A percentile compares a stretch with the other conserved stretches of the same genome.
These are phyloP conservation scores for Dioctria rufipes DNA, from an alignment of 2,888 invertebrate genomes.

Conservation along the genomic window DNA sequence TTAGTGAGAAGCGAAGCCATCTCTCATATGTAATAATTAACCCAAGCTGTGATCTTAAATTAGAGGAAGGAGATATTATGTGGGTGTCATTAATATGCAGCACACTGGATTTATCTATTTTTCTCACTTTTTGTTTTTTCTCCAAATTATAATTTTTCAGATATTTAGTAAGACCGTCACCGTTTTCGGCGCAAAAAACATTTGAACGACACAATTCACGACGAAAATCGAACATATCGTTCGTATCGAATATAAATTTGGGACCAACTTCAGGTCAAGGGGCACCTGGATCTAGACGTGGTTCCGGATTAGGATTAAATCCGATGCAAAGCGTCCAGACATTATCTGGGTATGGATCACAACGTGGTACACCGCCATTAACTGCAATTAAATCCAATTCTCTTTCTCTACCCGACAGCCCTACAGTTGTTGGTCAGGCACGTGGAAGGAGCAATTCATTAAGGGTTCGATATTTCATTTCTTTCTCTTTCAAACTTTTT, in stretches of 20 bases:
- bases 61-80: constrained; percentile 97
- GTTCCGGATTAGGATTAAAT: constrained; percentile 78
- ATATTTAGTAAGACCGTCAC: constrained; percentile 93
- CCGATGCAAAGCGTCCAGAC: constrained; percentile 71
- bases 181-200: constrained; percentile 95
- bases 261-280: constrained; percentile 75
- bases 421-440: constrained; percentile 84
- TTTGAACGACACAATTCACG: constrained; percentile 93
- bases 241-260: constrained; percentile 85
- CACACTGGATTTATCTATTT: too few species aligned
- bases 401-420: constrained; percentile 89
- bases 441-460: constrained; percentile 89
- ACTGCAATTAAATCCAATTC: constrained; percentile 90
- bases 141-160: constrained; percentile 73
- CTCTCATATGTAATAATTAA: constrained; percentile 98
- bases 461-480: constrained; percentile 75
- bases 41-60: constrained; percentile 95
- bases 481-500: constrained; percentile 28
- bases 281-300: constrained; percentile 78
- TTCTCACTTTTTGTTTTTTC: neutral
- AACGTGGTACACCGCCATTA: constrained; percentile 82
- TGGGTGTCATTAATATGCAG: constrained; percentile 72
- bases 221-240: constrained; percentile 92
- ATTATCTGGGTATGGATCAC: constrained; percentile 75
- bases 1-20: constrained; percentile 93